Base-by-base conservation (phyloP, 2,113 vertebrate species). In the Lanius ludovicianus region DNA sequence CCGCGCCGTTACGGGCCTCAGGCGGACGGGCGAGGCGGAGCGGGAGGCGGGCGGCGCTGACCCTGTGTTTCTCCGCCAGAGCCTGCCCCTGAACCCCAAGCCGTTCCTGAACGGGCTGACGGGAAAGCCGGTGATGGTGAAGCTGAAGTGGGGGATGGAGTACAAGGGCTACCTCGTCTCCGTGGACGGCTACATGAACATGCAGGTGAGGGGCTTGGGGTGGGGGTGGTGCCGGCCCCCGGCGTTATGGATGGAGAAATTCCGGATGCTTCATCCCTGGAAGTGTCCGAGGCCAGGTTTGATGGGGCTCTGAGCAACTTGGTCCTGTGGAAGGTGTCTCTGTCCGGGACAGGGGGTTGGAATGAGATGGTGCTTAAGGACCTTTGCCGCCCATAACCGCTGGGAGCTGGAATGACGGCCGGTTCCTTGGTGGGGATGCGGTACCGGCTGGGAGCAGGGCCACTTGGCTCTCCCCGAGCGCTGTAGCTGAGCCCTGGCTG, bases 121-220 rank as follows among this genome's bases (percentile, higher is more conserved):
- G 14, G 99, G 99, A 15, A 99, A 99, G 64, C 99, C 99, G 17
- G 99, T 99, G 85, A 99, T 99, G 99, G 99, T 99, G 95, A 99
- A 99, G 77, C 98, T 99, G 84, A 99, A 99, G 98, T 99, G 99
- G 99, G 99, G 99, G 1, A 99, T 99, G 99, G 99, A 99, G 96
- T 99, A 99, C 94, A 99, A 99, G 82, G 99, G 99, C 65, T 99
- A 99, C 97, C 98, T 99, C 69, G 99, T 99, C 14, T 99, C 99
- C 14, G 99, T 99, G 64, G 99, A 99, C 31, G 99, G 99, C 50
- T 99, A 99, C 97, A 99, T 99, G 99, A 99, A 99, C 91, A 99
- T 99, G 99, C 99, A 99, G 99, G 99, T 99, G 95, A 96, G 97
- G 10, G 25, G 3, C 7, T 8, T 15, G 23, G 30, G 53, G 22